These are phyloP conservation scores for Gordius sp. DNA, from an alignment of 2,888 invertebrate species.

Conservation along the genomic window DNA sequence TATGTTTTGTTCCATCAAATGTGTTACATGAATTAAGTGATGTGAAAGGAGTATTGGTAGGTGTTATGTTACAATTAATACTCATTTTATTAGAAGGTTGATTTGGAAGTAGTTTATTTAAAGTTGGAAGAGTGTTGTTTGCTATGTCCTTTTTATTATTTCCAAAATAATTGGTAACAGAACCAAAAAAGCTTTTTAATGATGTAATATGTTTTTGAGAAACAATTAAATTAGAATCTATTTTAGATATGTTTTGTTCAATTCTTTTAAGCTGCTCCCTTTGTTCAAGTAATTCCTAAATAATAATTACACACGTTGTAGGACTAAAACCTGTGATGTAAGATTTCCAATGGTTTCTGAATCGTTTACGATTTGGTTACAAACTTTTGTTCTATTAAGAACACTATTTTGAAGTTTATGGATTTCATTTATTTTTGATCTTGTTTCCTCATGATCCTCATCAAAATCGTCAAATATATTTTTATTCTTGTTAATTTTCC, in stretches of 20 bases:
- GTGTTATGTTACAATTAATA: no score
- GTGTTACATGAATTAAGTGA: no score
- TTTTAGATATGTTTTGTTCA: not conserved
- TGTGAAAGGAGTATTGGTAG: no score
- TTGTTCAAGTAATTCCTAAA: conserved; percentile 10
- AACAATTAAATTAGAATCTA: not conserved
- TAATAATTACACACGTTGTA: not conserved
- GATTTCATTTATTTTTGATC: not conserved
- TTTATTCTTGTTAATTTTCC: not conserved
- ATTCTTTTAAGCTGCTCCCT: conserved; percentile 6
- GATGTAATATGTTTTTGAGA: conserved; percentile 12
- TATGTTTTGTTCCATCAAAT: no score
- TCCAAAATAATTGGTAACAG: conserved; percentile 4
- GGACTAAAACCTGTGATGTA: conserved; percentile 9
- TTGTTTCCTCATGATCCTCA: not conserved
- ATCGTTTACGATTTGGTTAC: conserved; percentile 1
- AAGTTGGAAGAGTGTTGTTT: no score
- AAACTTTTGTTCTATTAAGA: not conserved
- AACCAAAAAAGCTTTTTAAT: conserved; percentile 9
- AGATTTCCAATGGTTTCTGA: conserved; percentile 2
- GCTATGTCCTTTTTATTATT: not conserved
- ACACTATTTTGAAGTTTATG: not conserved
- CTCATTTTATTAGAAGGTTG: no score
- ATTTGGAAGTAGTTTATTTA: no score
- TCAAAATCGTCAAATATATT: not conserved